These are phyloP conservation scores for Piscicola geometra DNA, from an alignment of 2,888 invertebrate genomes.

Conservation along the genomic window DNA sequence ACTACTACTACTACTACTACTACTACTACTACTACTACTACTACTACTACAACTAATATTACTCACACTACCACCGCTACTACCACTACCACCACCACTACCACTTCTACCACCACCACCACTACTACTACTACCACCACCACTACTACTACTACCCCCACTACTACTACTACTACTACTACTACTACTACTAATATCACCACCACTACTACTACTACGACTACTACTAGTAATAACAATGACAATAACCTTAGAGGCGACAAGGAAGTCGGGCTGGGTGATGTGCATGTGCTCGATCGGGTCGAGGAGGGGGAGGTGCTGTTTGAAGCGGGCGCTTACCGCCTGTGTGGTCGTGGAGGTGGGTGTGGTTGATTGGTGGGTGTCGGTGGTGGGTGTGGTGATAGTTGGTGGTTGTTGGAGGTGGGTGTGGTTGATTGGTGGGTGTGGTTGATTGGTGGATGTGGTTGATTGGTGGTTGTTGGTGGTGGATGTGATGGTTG, in stretches of 20 bases:
- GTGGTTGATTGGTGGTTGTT: too few relatives aligned
- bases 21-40: conserved; percentile 38
- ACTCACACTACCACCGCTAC: neutral
- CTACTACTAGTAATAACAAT: neutral
- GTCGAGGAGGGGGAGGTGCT: conserved; percentile 81
- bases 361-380: too few relatives aligned
- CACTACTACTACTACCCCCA: conserved; percentile 36
- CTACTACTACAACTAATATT: neutral
- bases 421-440: too few relatives aligned
- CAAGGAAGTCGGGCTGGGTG: conserved; percentile 63
- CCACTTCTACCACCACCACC: conserved; percentile 5
- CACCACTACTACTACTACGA: neutral
- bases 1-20: conserved; percentile 37
- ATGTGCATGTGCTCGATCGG: conserved; percentile 95
- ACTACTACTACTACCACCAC: conserved; percentile 34
- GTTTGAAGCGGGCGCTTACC: conserved; percentile 80
- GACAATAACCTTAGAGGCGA: conserved; percentile 19
- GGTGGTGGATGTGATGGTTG: too few relatives aligned
- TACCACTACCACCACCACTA: too few relatives aligned
- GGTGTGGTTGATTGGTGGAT: too few relatives aligned
- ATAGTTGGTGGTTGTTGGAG: too few relatives aligned
- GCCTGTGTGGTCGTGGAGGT: conserved; percentile 35
- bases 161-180: conserved; percentile 31
- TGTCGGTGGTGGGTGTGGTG: too few relatives aligned
- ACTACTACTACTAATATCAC: neutral